Base-by-base conservation (phyloP, 2,113 vertebrate genomes). In the Solenodon paradoxus region DNA sequence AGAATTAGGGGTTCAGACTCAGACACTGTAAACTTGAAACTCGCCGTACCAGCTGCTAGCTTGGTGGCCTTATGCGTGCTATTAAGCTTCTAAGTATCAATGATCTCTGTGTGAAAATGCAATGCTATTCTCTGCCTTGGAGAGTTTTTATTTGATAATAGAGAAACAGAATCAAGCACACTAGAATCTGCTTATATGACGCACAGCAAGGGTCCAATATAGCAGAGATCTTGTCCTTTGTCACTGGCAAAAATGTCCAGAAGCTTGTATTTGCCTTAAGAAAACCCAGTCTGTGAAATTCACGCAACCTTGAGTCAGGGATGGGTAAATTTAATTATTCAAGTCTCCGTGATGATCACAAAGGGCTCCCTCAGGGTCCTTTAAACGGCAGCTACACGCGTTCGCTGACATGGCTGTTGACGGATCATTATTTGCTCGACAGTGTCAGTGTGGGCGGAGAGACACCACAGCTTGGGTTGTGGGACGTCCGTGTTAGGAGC, bases 371-470 rank as follows among this genome's bases (percentile, higher is more conserved):
- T 64, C 35, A 24, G 20, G 49, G 9, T 64, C 64, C 71, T 95
- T 97, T 85, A 51, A 82, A 45, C 69, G 84, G 93, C 64, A 96
- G 86, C 59, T 82, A 55, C 35, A 35, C 10, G 55, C 63, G 77
- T 1, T 20, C 0, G 3, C n/a, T 61, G 38, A 66, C 38, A 59
- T 32, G 20, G 17, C 57, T 17, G n/a, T 74, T 93, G 92, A 82
- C 0, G 19, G 92, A 59, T 57, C 95, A 88, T 95, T 93, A 93
- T 92, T 61, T 59, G 13, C 66, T 88, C 74, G 96, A 96, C 66
- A 68, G 61, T 49, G 3, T 81, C 84, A 87, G 87, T 5, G 24
- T 69, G 53, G 61, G 92, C 79, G 80, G 88, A 89, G 80, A 79
- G 77, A 45, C 49, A 30, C 12, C 68, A 55, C 30, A 83, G 49